Evolutionary conservation across 2,797 vertebrate species (phyloP).

Genomic region (Distichodus sexfasciatus): DNA sequence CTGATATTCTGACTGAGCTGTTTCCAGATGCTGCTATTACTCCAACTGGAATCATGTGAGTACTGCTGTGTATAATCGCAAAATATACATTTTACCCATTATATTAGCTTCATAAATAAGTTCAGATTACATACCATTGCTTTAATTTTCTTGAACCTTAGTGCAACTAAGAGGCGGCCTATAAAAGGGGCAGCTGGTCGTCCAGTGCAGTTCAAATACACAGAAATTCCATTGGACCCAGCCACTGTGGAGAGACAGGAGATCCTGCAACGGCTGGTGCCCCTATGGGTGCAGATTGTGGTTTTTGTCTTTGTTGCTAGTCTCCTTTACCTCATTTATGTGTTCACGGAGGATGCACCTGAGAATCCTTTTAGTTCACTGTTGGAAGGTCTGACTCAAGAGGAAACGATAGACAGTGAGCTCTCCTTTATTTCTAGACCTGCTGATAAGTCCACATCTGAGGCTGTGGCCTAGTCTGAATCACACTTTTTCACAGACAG

Average conservation of each 20-base stretch:
- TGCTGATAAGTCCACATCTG: constrained; percentile 13
- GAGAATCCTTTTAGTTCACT: constrained; percentile 54
- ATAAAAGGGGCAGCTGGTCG: constrained; percentile 73
- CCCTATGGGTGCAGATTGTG: constrained; percentile 65
- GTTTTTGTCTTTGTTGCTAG: constrained; percentile 67
- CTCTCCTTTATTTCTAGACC: neutral
- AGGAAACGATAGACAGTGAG: constrained; percentile 32
- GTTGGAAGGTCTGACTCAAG: constrained; percentile 50
- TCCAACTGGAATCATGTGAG: constrained; percentile 70
- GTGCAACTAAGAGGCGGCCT: constrained; percentile 70
- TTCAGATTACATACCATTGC: neutral
- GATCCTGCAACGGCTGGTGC: constrained; percentile 58
- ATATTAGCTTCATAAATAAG: neutral
- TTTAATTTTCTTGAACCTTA: constrained; percentile 39
- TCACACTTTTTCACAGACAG: neutral
- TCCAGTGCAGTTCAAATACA: constrained; percentile 62
- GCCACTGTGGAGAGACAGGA: constrained; percentile 50
- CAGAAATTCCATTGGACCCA: constrained; percentile 57
- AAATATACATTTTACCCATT: neutral
- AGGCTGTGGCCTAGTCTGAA: constrained; percentile 33
- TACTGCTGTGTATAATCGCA: constrained; percentile 6
- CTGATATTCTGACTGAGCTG: constrained; percentile 58
- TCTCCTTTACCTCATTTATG: constrained; percentile 70
- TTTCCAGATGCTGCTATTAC: constrained; percentile 54
- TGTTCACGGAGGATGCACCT: constrained; percentile 60